A percentile compares a stretch with the other conserved stretches of the same genome.
phyloP scores from a whole-genome alignment of 2,113 vertebrate genomes.

The Bubalus kerabau region DNA sequence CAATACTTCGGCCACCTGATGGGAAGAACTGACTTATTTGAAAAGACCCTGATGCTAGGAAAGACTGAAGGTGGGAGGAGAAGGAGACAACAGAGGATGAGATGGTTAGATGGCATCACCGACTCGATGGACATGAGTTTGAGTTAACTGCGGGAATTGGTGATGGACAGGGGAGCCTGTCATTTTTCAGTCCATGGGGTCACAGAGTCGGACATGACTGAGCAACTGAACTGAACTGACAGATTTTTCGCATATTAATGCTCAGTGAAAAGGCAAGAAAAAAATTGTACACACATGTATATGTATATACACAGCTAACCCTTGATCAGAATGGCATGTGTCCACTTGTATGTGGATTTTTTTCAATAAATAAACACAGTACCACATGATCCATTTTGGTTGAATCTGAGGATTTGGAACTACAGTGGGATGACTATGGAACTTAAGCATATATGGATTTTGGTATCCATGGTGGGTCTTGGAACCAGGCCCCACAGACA shows the following conservation, averaged over 20 bases:
- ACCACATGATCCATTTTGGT: no score
- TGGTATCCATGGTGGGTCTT: background rate
- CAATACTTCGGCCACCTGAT: background rate
- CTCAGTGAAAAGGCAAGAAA: background rate
- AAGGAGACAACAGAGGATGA: background rate
- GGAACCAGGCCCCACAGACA: background rate
- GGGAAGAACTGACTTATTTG: background rate
- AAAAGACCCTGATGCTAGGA: background rate
- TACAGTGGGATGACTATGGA: background rate
- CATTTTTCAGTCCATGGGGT: background rate
- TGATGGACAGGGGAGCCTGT: background rate
- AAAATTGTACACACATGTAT: background rate
- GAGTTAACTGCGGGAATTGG: background rate
- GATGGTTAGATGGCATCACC: background rate
- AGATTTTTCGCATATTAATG: background rate
- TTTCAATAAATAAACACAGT: background rate
- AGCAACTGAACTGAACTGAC: background rate
- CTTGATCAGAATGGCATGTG: background rate
- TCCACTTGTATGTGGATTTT: background rate
- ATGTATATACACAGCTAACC: background rate
- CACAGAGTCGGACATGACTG: rapidly evolving
- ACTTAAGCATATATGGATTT: background rate
- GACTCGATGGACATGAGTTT: background rate
- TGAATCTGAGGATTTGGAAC: background rate
- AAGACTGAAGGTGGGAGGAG: background rate